Evolutionary conservation across 2,888 invertebrate genomes (phyloP).

Genomic region (Octonoba sinensis): DNA sequence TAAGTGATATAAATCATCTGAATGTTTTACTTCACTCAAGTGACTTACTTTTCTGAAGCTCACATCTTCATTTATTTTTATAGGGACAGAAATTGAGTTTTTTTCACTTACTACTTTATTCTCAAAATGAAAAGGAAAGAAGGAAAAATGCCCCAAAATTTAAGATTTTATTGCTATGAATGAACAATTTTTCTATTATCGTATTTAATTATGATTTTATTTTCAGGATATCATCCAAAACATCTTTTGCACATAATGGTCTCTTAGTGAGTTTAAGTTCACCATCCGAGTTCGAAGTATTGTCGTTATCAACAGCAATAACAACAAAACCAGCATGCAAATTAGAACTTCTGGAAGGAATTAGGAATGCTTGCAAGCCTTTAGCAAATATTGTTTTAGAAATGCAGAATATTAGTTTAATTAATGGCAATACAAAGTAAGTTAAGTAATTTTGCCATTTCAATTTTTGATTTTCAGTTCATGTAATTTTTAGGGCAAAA

Average conservation of each 20-base stretch:
- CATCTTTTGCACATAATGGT: slow-evolving; percentile 90
- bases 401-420: slow-evolving; percentile 33
- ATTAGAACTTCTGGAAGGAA: slow-evolving; percentile 48
- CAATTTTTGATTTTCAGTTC: not conserved
- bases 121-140: no score
- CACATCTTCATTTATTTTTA: no score
- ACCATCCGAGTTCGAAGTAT: slow-evolving; percentile 90
- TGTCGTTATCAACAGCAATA: slow-evolving; percentile 77
- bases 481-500: no score
- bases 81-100: no score
- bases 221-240: slow-evolving; percentile 78
- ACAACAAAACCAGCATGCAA: slow-evolving; percentile 67
- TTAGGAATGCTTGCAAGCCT: slow-evolving; percentile 29
- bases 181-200: not conserved
- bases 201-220: not conserved
- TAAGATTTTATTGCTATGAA: not conserved
- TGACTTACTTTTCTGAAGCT: no score
- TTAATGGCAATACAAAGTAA: slow-evolving; percentile 40
- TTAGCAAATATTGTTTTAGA: slow-evolving; percentile 49
- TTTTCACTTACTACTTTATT: no score
- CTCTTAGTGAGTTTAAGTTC: slow-evolving; percentile 94
- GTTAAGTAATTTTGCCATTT: not conserved
- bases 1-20: no score
- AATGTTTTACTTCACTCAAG: not conserved
- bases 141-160: no score